Base-by-base conservation (phyloP, 2,888 invertebrate species). In the Automeris io region DNA sequence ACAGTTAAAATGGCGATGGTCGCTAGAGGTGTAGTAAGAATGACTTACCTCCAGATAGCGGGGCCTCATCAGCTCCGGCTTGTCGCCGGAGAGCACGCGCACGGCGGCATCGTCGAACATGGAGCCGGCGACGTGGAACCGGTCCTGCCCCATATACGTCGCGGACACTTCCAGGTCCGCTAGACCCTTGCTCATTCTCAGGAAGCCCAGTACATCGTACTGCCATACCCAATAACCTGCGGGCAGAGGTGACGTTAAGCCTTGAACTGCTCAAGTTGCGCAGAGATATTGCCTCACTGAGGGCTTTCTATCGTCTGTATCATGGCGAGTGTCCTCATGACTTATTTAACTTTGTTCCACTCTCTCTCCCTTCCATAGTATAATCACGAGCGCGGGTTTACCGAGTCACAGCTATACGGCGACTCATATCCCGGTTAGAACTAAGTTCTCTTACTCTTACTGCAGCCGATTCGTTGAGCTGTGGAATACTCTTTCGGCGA, bases 151-250 rank as follows among this genome's bases (percentile, higher is more conserved):
- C 22, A 42, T 44, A 59, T 67, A 68, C 32, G 79, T 47, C 0
- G 80, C 61, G 0, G 83, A 79, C 40, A 86, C 54, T 11, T 78
- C 75, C 13, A 83, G 50, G 3, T 51, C 46, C 1, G 46, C 42
- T 13, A 85, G 53, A 0, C 62, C 45, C 18, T 59, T 60, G 40
- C 85, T 71, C 8, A 87, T 69, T 0, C 82, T 71, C 7, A 71
- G 73, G 57, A 81, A 73, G 1, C 86, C 86, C 0, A 81, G 49
- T 6, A 87, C 31, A 49, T 87, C 86, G 65, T 85, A 81, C 35
- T 83, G 72, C 71, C 79, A 79, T 13, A 83, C 45, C 86, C 86
- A 85, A 57, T 86, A 85, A 2, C 86, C 85, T 86, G 54, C 2
- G 1, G 22, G n/a, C n/a, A n/a, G n/a, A n/a, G n/a, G n/a, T n/a